Evolutionary conservation across 2,797 vertebrate species (phyloP).

Genomic region (Rhynchotus rufescens): DNA sequence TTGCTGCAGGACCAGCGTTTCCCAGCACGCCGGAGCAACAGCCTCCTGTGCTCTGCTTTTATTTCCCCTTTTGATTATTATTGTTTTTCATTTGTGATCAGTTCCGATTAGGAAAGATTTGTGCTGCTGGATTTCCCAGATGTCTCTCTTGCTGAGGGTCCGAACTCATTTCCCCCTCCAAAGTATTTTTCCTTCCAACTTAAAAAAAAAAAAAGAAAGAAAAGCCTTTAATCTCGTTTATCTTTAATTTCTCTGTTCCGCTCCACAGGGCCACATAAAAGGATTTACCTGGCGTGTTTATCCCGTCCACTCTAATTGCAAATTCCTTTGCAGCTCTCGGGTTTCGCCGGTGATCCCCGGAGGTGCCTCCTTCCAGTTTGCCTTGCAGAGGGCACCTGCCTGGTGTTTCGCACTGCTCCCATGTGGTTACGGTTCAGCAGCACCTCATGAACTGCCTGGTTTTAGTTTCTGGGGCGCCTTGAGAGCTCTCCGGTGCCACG

Average conservation of each 20-base stretch:
- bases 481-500: background rate
- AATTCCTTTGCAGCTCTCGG: slow-evolving; percentile 66
- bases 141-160: slow-evolving; percentile 18
- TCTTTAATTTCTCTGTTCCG: slow-evolving; percentile 62
- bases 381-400: slow-evolving; percentile 63
- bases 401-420: slow-evolving; percentile 44
- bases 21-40: background rate
- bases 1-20: background rate
- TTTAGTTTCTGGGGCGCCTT: background rate
- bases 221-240: slow-evolving; percentile 57
- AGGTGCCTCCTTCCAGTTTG: slow-evolving; percentile 63
- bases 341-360: slow-evolving; percentile 55
- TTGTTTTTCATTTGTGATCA: background rate
- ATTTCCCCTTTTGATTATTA: background rate
- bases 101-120: slow-evolving; percentile 31
- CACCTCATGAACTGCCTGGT: background rate
- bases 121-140: slow-evolving; percentile 19
- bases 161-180: slow-evolving; percentile 32
- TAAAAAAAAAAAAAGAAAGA: background rate
- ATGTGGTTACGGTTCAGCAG: slow-evolving; percentile 17
- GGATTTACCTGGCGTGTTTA: slow-evolving; percentile 57
- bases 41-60: no score
- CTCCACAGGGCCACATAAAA: slow-evolving; percentile 44
- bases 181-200: slow-evolving; percentile 17
- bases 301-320: slow-evolving; percentile 45